Base-by-base conservation (phyloP, 53 echinoderm and acorn worm genomes). In the Luidia sarsii region DNA sequence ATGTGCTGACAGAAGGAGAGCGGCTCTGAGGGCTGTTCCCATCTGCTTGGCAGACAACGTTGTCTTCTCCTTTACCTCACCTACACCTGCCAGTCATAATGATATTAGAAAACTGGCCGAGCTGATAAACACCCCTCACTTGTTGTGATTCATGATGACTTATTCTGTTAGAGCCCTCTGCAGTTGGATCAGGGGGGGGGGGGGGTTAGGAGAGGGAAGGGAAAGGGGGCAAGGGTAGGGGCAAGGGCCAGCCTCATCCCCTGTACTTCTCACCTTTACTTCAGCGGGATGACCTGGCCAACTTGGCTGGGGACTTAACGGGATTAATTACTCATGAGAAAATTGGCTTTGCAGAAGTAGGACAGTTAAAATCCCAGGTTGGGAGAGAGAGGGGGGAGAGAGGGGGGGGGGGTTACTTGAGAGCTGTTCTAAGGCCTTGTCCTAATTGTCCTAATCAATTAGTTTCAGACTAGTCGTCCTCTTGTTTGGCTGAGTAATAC, bases 11-110 rank as follows among this genome's bases (percentile, higher is more conserved):
- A 55, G 72, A 72, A 72, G 72, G 71, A 28, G 35, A 33, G 16
- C 54, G 71, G 18, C 9, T 11, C 54, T 71, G 55, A 33, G 16
- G 36, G 7, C 4, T 14, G 61, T 18, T 43, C 32, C 57, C 36
- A 54, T 72, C 56, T 55, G 72, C 56, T 41, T 56, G 38, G 55
- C 34, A 35, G 56, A 34, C 21, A 72, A 55, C 55, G 54, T 72
- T 72, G 38, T 72, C 37, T 72, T 72, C 54, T 72, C 54, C 54
- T 72, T 72, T 54, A 38, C n/a, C 53, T 56, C 72, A 72, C 72
- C 72, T 72, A 56, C 33, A 55, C 72, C 56, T 38, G 72, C 50
- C 72, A 72, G 18, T 72, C 72, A 72, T 20, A 10, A 25, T 53
- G 70, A 27, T 25, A 70, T 70, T 51, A 48, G n/a, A n/a, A n/a